Evolutionary conservation across 2,113 vertebrate species (phyloP).

Genomic region (Grantiella picta): DNA sequence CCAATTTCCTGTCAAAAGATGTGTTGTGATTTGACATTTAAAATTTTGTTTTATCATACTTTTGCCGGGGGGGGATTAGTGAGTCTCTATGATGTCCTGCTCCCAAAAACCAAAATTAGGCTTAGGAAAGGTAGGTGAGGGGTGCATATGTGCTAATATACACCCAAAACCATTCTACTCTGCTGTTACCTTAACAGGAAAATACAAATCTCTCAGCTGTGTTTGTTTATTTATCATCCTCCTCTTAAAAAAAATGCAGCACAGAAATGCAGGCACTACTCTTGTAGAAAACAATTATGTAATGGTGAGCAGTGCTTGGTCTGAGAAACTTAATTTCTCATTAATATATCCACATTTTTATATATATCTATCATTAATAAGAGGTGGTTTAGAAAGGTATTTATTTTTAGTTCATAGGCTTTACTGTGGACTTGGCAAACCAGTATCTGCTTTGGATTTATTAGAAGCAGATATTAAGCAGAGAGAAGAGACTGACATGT

Average conservation of each 20-base stretch:
- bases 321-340: background rate
- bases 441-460: background rate
- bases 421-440: background rate
- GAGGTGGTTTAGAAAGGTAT: background rate
- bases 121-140: background rate
- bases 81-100: background rate
- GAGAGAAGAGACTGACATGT: background rate
- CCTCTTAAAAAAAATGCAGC: background rate
- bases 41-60: background rate
- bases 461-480: background rate
- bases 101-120: background rate
- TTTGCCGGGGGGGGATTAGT: background rate
- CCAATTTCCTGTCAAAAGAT: background rate
- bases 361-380: background rate
- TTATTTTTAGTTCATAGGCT: background rate
- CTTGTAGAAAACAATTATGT: background rate
- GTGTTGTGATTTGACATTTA: background rate
- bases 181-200: background rate
- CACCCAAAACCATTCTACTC: background rate
- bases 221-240: background rate
- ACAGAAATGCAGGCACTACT: background rate
- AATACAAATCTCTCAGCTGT: background rate
- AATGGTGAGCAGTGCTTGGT: background rate
- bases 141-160: accelerated
- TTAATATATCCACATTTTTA: background rate